Evolutionary conservation across 2,113 vertebrate species (phyloP).

Genomic region (Dermatemys mawii): DNA sequence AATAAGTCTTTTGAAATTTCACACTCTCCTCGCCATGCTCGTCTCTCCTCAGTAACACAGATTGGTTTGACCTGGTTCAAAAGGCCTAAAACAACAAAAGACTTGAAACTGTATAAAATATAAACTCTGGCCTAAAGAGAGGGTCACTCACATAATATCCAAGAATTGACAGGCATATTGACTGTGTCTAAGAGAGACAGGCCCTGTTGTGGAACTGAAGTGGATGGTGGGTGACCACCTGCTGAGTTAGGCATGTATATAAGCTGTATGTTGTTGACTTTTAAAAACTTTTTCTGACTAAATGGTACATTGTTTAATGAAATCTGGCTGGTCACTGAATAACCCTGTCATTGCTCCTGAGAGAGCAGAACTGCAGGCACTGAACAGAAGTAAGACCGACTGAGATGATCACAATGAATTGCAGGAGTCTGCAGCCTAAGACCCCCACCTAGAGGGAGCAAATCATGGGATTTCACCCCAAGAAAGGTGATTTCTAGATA

Average conservation of each 20-base stretch:
- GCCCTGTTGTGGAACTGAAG: background rate
- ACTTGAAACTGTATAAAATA: too few relatives aligned
- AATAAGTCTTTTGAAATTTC: background rate
- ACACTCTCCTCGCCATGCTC: background rate
- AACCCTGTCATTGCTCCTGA: background rate
- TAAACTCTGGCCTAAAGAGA: too few relatives aligned
- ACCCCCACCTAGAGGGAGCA: background rate
- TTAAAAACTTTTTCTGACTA: background rate
- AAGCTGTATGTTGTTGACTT: background rate
- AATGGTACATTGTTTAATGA: background rate
- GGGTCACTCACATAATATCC: too few relatives aligned
- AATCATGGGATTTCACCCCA: background rate
- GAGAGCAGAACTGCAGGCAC: background rate
- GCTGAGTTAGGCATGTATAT: background rate
- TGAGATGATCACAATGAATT: background rate
- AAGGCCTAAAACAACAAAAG: too few relatives aligned
- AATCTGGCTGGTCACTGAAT: background rate
- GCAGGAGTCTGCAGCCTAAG: background rate
- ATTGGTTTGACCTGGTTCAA: background rate
- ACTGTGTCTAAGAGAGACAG: background rate
- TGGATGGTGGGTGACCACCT: background rate
- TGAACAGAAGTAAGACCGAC: background rate
- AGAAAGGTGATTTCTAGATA: background rate
- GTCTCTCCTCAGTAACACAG: background rate
- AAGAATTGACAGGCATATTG: background rate